A percentile compares a stretch with the other conserved stretches of the same genome.
phyloP scores from a whole-genome alignment of 2,888 invertebrate genomes.

The Apotomis turbidana region DNA sequence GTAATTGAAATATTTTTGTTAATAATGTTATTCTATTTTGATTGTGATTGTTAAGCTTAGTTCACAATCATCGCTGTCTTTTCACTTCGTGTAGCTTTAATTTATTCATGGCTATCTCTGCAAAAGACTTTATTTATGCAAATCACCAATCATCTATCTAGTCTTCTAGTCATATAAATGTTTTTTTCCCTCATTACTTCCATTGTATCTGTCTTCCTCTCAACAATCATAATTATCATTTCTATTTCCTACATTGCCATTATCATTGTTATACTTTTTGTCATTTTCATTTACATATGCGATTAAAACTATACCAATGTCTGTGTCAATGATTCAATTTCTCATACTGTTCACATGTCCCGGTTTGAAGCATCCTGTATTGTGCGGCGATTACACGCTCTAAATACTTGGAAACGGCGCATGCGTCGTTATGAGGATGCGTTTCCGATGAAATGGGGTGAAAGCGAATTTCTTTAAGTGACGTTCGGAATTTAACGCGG shows the following conservation, averaged over 20 bases:
- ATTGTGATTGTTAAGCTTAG: not conserved
- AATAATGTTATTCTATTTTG: not conserved
- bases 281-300: slow-evolving; percentile 27
- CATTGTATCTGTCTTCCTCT: slow-evolving; percentile 28
- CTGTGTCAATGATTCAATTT: slow-evolving; percentile 29
- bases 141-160: slow-evolving; percentile 3
- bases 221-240: slow-evolving; percentile 28
- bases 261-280: slow-evolving; percentile 31
- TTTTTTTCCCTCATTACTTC: not conserved
- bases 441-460: slow-evolving; percentile 47
- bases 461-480: slow-evolving; percentile 40
- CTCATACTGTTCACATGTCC: slow-evolving; percentile 53
- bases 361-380: slow-evolving; percentile 58
- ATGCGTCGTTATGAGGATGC: slow-evolving; percentile 45
- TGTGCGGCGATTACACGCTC: slow-evolving; percentile 48
- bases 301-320: slow-evolving; percentile 23
- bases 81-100: not conserved
- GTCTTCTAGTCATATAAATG: slow-evolving; percentile 27
- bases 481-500: slow-evolving; percentile 7
- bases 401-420: slow-evolving; percentile 46
- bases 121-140: not conserved
- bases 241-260: not conserved
- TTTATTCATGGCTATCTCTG: not conserved
- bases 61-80: not conserved
- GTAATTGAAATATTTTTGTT: not conserved